Base-by-base conservation (phyloP, 2,888 invertebrate genomes). In the Ferrisia virgata region DNA sequence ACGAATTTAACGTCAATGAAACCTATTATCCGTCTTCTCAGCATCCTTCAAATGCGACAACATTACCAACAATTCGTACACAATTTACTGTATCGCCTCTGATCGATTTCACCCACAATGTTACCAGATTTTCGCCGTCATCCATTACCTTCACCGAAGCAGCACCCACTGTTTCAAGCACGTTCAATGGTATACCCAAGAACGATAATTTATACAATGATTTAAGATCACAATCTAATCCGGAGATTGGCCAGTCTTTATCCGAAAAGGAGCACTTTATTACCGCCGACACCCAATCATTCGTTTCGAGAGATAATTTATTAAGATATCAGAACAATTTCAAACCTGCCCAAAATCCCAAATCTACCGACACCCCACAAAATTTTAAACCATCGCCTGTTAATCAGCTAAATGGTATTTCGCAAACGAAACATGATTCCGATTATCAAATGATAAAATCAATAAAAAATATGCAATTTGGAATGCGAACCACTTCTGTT, bases 1-100 rank as follows among this genome's bases (percentile, higher is more conserved):
- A n/a, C 33, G 18, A 84, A 43, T 33, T 79, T 64, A 33, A 9
- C 82, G 8, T 53, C 6, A 13, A 79, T 25, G 58, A 82, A 69
- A 79, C 58, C 22, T 47, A 85, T 94, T 1, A 94, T 94, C 87
- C 93, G 91, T 1, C 90, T 90, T 58, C 85, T n/a, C 84, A 84
- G 53, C 47, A 15, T 18, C 72, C 64, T 22, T 85, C 83, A 28
- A 84, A 33, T 25, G 36, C 76, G 39, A 84, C 81, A 39, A 85
- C 78, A 39, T 81, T 82, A 1, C 79, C 85, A 0, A 79, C 85
- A 1, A 80, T 82, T n/a, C 79, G 25, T 11, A 5, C 85, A 1
- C 85, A 85, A 33, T 85, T 85, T 15, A 85, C 85, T 0, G 82
- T 85, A 6, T 86, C 86, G 5, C 85, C 86, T 9, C 43, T 86